Percentiles rank a stretch among this genome's conserved stretches.
Conservation (phyloP, 2,888 invertebrate genomes). For the Agrenia bidenticulata region DNA sequence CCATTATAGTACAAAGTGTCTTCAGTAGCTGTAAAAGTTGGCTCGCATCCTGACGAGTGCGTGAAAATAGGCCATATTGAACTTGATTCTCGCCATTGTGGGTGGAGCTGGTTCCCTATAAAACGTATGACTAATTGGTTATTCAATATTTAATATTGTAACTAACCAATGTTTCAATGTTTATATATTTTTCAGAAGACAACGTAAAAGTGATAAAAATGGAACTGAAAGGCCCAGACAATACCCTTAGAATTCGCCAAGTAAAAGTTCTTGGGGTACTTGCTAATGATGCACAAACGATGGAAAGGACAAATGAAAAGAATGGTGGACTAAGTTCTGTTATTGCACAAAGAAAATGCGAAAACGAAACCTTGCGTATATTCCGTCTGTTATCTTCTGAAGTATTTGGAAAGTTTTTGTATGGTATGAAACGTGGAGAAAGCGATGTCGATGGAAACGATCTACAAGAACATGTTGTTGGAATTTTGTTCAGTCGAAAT, state of each 20-base stretch:
- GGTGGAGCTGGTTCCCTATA: constrained; percentile 87
- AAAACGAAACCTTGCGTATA: constrained; percentile 86
- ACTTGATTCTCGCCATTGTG: constrained; percentile 78
- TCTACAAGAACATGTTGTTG: constrained; percentile 92
- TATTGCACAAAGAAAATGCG: constrained; percentile 83
- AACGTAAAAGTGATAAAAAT: constrained; percentile 66
- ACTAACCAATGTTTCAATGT: constrained; percentile 18
- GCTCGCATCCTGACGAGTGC: constrained; percentile 78
- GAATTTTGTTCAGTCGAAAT: constrained; percentile 89
- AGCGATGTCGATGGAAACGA: constrained; percentile 65
- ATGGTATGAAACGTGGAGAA: constrained; percentile 48
- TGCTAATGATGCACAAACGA: constrained; percentile 58
- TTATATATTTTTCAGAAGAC: constrained; percentile 34
- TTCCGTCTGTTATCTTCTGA: constrained; percentile 88
- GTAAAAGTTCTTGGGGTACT: constrained; percentile 65
- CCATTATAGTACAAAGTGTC: constrained; percentile 79
- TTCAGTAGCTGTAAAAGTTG: constrained; percentile 79
- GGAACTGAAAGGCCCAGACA: constrained; percentile 88
- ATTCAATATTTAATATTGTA: no score
- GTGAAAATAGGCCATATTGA: constrained; percentile 78
- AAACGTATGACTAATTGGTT: constrained; percentile 65
- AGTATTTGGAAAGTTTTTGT: constrained; percentile 81
- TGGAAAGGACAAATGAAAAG: constrained; percentile 57
- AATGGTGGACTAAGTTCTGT: constrained; percentile 56
- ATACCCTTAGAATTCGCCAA: constrained; percentile 84